These are phyloP conservation scores for Acanthurus leucopareius DNA, from an alignment of 2,797 vertebrate species.

Conservation along the genomic window DNA sequence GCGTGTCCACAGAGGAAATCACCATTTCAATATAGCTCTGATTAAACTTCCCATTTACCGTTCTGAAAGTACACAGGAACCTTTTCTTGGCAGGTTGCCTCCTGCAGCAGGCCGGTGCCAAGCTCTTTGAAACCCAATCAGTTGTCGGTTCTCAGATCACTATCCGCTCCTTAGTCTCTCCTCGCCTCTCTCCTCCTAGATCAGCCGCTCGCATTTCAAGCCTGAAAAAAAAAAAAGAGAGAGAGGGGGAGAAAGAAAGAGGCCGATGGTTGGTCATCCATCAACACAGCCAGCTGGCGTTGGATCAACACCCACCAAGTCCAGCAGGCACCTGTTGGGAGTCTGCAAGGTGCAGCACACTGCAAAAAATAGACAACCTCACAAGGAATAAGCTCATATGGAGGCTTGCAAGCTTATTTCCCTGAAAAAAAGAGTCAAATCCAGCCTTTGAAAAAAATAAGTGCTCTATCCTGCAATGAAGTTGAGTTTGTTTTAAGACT, in stretches of 20 bases:
- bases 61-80: slow-evolving; percentile 79
- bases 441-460: slow-evolving; percentile 28
- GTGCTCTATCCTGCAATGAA: slow-evolving; percentile 3
- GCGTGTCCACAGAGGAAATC: slow-evolving; percentile 69
- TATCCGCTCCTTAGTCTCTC: slow-evolving; percentile 74
- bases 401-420: slow-evolving; percentile 10
- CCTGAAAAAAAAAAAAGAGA: slow-evolving; percentile 24
- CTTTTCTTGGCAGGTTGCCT: slow-evolving; percentile 85
- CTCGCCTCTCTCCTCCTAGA: slow-evolving; percentile 73
- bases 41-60: slow-evolving; percentile 84
- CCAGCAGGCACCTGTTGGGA: slow-evolving; percentile 81
- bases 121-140: slow-evolving; percentile 88
- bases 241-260: slow-evolving; percentile 43
- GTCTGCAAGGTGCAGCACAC: slow-evolving; percentile 75
- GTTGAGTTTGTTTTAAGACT: neutral
- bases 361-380: slow-evolving; percentile 59
- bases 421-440: slow-evolving; percentile 25
- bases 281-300: slow-evolving; percentile 74
- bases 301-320: slow-evolving; percentile 72
- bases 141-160: slow-evolving; percentile 83
- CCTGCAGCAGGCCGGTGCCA: slow-evolving; percentile 77
- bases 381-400: slow-evolving; percentile 20
- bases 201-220: slow-evolving; percentile 61
- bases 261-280: slow-evolving; percentile 68
- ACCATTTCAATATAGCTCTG: slow-evolving; percentile 83